A percentile compares a stretch with the other conserved stretches of the same genome.
Conservation (phyloP, 1,140 invertebrate genomes). For the Phymastichus coffea region DNA sequence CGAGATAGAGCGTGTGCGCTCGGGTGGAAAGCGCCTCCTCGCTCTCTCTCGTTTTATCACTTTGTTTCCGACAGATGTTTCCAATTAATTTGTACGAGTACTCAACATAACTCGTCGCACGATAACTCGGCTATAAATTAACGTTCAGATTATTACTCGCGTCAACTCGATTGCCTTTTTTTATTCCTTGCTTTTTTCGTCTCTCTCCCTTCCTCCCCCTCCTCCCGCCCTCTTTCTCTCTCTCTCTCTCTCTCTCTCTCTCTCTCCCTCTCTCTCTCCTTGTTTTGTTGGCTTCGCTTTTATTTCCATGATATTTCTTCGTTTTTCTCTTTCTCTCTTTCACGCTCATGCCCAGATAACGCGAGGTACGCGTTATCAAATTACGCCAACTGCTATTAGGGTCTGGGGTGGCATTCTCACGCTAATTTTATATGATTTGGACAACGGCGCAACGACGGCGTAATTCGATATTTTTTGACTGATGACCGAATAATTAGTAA, state of each 20-base stretch:
- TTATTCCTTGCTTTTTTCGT: conserved; percentile 30
- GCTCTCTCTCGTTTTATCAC: conserved; percentile 4
- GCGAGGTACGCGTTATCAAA: conserved; percentile 1
- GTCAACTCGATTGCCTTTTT: conserved; percentile 22
- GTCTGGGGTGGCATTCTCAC: too few species aligned
- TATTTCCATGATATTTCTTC: too few species aligned
- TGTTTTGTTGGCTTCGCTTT: too few species aligned
- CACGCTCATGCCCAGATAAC: too few species aligned
- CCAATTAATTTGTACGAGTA: conserved; percentile 42
- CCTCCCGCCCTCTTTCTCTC: conserved; percentile 7
- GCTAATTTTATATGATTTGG: too few species aligned
- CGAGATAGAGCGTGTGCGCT: too few species aligned
- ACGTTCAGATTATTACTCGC: conserved; percentile 26
- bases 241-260: not conserved
- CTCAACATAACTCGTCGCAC: conserved; percentile 36
- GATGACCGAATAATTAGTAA: too few species aligned
- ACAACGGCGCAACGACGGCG: too few species aligned
- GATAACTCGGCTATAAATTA: conserved; percentile 41
- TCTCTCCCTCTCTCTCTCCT: not conserved
- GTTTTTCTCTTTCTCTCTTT: too few species aligned
- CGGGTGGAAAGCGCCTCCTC: too few species aligned
- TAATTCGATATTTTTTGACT: too few species aligned
- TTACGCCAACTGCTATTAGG: conserved; percentile 7
- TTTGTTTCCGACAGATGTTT: conserved; percentile 35
- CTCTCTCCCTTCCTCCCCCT: conserved; percentile 25